These are phyloP conservation scores for Eptatretus atami DNA, from an alignment of 2,797 vertebrate genomes.

Conservation along the genomic window DNA sequence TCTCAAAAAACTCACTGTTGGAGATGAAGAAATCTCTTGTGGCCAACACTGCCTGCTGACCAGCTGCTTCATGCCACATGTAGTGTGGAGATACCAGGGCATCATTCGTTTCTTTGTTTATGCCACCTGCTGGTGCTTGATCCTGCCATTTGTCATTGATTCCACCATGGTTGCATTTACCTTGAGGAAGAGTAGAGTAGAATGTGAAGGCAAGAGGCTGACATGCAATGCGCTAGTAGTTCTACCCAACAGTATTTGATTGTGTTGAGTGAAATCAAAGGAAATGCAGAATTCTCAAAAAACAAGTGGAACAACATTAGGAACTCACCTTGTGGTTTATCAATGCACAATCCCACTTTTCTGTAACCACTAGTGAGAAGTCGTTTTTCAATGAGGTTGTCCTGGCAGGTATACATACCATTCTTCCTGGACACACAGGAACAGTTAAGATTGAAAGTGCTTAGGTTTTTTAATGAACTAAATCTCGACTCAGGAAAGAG, in stretches of 20 bases:
- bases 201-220: too few species aligned
- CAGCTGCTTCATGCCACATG: neutral
- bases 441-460: too few species aligned
- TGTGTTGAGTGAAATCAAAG: too few species aligned
- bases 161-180: neutral
- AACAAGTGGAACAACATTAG: neutral
- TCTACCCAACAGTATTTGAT: too few species aligned
- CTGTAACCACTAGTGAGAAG: constrained; percentile 3
- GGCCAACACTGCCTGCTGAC: neutral
- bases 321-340: neutral
- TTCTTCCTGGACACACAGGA: too few species aligned
- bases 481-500: too few species aligned
- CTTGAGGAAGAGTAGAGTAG: neutral
- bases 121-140: neutral
- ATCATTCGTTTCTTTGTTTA: neutral
- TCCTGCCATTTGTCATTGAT: neutral
- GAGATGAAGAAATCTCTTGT: neutral
- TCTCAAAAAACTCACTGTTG: neutral
- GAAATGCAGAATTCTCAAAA: neutral
- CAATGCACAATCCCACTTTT: neutral
- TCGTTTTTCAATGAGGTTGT: neutral
- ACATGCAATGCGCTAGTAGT: too few species aligned
- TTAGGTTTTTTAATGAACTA: too few species aligned
- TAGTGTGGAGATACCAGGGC: neutral
- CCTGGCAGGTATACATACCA: neutral